These are phyloP conservation scores for Agrotis puta DNA, from an alignment of 2,888 invertebrate genomes.

Conservation along the genomic window DNA sequence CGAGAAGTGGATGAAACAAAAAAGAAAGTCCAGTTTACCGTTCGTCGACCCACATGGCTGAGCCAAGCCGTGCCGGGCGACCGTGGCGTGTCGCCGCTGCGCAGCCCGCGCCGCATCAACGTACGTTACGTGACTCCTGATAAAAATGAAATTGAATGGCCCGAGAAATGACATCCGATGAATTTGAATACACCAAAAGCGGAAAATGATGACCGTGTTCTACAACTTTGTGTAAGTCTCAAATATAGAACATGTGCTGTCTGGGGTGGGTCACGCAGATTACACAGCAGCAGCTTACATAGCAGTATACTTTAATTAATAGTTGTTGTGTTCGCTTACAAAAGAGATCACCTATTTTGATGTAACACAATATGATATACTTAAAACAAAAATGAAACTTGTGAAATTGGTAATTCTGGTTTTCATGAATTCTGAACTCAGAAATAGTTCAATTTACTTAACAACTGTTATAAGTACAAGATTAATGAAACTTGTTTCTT, in stretches of 20 bases:
- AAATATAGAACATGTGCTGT: slow-evolving; percentile 9
- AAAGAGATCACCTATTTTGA: no score
- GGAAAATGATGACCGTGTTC: slow-evolving; percentile 32
- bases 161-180: slow-evolving; percentile 59
- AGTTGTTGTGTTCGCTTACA: no score
- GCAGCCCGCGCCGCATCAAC: slow-evolving; percentile 41
- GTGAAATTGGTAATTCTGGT: not conserved
- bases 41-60: slow-evolving; percentile 86
- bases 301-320: no score
- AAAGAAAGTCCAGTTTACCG: slow-evolving; percentile 88
- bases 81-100: slow-evolving; percentile 58
- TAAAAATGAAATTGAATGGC: slow-evolving; percentile 79
- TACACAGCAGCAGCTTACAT: no score
- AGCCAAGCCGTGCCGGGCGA: slow-evolving; percentile 48
- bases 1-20: slow-evolving; percentile 79
- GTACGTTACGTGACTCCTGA: slow-evolving; percentile 76
- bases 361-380: no score
- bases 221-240: slow-evolving; percentile 10
- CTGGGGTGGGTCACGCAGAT: not conserved
- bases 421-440: not conserved
- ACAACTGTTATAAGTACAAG: not conserved
- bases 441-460: not conserved
- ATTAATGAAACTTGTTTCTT: no score
- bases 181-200: slow-evolving; percentile 56
- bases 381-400: no score